phyloP scores from a whole-genome alignment of 2,888 invertebrate genomes.

The Chromoteleia sp. region DNA sequence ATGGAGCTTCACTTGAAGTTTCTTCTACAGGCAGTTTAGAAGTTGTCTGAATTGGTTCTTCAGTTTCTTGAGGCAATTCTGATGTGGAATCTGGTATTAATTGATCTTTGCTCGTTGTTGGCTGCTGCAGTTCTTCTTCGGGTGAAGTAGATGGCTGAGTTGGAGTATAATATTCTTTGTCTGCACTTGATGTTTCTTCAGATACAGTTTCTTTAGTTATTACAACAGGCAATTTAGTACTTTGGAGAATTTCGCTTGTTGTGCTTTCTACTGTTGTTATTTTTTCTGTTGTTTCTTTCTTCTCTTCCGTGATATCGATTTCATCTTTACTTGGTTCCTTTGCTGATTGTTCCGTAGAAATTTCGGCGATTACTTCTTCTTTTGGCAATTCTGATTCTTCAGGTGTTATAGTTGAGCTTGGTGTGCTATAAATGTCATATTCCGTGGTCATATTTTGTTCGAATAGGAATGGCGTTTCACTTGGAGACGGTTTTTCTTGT shows the following conservation, averaged over 20 bases:
- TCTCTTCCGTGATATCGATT: constrained; percentile 26
- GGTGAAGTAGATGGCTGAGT: constrained; percentile 17
- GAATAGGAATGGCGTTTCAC: constrained; percentile 54
- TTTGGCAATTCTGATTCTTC: constrained; percentile 64
- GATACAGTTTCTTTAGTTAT: constrained; percentile 24
- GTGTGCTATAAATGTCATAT: constrained; percentile 52
- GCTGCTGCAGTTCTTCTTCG: constrained; percentile 66
- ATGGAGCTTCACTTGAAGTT: constrained; percentile 62
- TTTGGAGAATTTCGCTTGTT: constrained; percentile 9
- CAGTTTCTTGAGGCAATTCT: constrained; percentile 62
- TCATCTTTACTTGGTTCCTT: constrained; percentile 4
- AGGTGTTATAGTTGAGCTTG: constrained; percentile 49
- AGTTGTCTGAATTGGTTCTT: constrained; percentile 69
- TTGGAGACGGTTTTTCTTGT: constrained; percentile 56
- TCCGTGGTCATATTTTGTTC: constrained; percentile 29
- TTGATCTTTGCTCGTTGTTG: constrained; percentile 33
- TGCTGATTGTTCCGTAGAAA: constrained; percentile 20
- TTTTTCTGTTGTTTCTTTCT: constrained; percentile 64
- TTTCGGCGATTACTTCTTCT: constrained; percentile 75
- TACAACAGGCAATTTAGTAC: constrained; percentile 41
- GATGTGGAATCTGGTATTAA: constrained; percentile 28
- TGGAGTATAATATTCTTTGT: constrained; percentile 23
- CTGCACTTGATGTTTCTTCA: constrained; percentile 49
- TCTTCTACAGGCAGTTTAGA: constrained; percentile 65
- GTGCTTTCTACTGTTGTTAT: constrained; percentile 35